Percentiles rank a stretch among this genome's conserved stretches.
Evolutionary conservation across 2,888 invertebrate species (phyloP).

Genomic region (Cheilosia scutellata): DNA sequence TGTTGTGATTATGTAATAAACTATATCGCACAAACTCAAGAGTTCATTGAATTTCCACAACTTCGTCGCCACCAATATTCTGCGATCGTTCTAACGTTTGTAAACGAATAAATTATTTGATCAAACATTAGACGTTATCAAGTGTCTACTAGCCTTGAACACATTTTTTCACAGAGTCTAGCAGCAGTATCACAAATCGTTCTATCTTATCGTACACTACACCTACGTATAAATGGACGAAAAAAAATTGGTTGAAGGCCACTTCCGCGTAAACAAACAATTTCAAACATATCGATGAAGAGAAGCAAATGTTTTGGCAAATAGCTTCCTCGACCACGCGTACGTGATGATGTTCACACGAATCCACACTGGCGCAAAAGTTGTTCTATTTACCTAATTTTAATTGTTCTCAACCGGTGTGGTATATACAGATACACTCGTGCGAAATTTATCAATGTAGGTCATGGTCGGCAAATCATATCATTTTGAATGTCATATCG

Average conservation of each 20-base stretch:
- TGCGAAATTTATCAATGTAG: conserved; percentile 26
- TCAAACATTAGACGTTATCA: neutral
- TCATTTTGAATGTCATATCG: no score
- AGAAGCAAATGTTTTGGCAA: neutral
- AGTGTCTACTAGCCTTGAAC: neutral
- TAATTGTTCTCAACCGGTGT: neutral
- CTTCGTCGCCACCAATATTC: neutral
- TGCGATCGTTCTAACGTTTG: neutral
- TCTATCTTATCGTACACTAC: neutral
- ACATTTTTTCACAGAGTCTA: neutral
- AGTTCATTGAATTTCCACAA: no score
- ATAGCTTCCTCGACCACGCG: neutral
- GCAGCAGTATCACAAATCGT: neutral
- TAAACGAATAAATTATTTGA: neutral
- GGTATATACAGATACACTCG: conserved; percentile 8
- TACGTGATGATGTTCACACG: neutral
- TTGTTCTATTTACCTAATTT: conserved; percentile 10
- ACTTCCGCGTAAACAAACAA: neutral
- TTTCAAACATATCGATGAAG: neutral
- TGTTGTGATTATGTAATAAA: no score
- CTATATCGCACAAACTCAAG: no score
- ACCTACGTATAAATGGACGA: neutral
- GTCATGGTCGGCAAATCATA: conserved; percentile 15
- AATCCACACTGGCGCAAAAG: neutral
- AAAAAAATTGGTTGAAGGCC: neutral